Evolutionary conservation across 35 echinoderm and acorn worm species (phyloP), one percentile per base, ranked within the genome.

Genomic region (Antedon bifida): DNA sequence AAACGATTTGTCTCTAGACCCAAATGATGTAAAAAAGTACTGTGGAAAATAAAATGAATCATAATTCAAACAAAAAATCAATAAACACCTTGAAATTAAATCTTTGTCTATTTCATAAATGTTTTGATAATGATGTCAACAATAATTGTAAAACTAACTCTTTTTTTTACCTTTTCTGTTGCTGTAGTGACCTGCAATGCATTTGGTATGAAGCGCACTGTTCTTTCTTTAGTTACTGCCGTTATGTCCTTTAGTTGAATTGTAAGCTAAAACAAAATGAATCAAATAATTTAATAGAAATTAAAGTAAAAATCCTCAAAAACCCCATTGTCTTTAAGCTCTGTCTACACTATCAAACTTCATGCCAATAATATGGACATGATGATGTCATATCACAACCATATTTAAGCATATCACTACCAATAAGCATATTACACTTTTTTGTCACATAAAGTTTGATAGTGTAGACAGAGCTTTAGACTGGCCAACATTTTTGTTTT

Each of bases 11-110:
- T 99, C 95, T 86, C 95, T 90, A 36, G 95, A 99, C 85, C 92
- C 92, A 79, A 99, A 99, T 29, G 95, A 99, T 32, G 95, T 89
- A 82, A 99, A 92, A 84, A 99, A 99, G 85, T 93, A 92, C 95
- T 99, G 91, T 31, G 79, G 83, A 83, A 32, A 12, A 79, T 77
- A 46, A 26, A 13, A 84, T 19, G 82, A 30, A 7, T 42, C 14
- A 42, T 42, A 14, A 42, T 42, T 42, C 38, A 76, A 82, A 21
- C 23, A 29, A 32, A 34, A 17, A 32, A 78, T 78, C 30, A 19
- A 78, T 26, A 14, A 26, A 31, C 30, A 31, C 14, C 76, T 30
- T 26, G 30, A 11, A 17, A 16, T 78, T 78, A 12, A 78, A 32
- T 12, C 76, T 17, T 78, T 12, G 30, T 31, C 10, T 12, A 31